phyloP scores from a whole-genome alignment of 2,113 vertebrate species.

The Macquaria australasica region DNA sequence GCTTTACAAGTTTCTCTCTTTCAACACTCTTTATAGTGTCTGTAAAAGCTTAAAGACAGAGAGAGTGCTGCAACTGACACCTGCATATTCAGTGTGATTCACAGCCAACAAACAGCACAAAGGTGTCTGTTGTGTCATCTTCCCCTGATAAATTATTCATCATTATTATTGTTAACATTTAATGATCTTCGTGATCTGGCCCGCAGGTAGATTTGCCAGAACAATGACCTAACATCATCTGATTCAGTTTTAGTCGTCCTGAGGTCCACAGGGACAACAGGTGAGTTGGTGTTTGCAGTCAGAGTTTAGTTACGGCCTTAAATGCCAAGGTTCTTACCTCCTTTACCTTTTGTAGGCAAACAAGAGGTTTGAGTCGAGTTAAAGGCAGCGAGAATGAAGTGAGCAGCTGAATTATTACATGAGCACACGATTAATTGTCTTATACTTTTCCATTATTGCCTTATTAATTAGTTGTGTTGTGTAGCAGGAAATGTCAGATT shows the following conservation, averaged over 20 bases:
- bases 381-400: not conserved
- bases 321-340: not conserved
- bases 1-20: not conserved
- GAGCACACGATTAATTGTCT: conserved; percentile 13
- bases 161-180: conserved; percentile 7
- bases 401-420: not conserved
- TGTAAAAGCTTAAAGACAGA: conserved; percentile 3
- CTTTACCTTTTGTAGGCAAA: not conserved
- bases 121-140: not conserved
- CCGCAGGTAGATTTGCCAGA: not conserved
- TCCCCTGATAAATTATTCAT: not conserved
- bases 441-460: conserved; percentile 27
- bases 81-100: not conserved
- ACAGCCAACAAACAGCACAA: not conserved
- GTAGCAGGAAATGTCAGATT: conserved; percentile 58
- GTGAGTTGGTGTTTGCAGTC: not conserved
- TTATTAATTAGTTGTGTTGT: conserved; percentile 42
- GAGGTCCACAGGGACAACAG: not conserved
- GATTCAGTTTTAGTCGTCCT: not conserved
- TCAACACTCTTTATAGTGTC: not conserved
- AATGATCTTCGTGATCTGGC: not conserved
- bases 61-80: not conserved
- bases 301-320: not conserved
- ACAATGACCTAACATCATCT: not conserved
- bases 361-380: not conserved